phyloP scores from a whole-genome alignment of 2,888 invertebrate species.

The Ametastegia equiseti region DNA sequence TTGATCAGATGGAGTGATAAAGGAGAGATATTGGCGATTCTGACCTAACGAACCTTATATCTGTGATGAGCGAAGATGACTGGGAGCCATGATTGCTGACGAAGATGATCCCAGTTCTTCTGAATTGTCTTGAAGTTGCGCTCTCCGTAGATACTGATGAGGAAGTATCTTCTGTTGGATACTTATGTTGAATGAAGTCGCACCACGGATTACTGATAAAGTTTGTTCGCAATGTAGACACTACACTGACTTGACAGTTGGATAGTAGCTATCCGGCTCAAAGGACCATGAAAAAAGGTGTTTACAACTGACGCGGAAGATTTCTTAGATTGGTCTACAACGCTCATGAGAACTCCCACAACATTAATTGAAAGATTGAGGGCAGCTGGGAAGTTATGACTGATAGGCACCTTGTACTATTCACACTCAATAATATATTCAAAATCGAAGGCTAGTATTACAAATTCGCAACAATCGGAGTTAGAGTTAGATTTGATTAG shows the following conservation, averaged over 20 bases:
- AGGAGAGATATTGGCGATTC: neutral
- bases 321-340: neutral
- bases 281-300: constrained; percentile 50
- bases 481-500: no score
- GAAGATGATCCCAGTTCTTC: neutral
- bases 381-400: neutral
- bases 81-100: neutral
- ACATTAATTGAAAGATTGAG: neutral
- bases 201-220: neutral
- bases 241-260: neutral
- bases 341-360: neutral
- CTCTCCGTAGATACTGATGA: neutral
- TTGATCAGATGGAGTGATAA: neutral
- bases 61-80: neutral
- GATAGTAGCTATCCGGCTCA: constrained; percentile 46
- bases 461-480: no score
- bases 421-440: neutral
- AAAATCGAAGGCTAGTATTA: neutral
- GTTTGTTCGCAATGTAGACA: neutral
- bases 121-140: neutral
- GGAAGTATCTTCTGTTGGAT: neutral
- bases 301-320: neutral
- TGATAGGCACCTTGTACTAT: no score
- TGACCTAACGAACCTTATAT: constrained; percentile 16
- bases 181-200: neutral